Evolutionary conservation across 1,140 invertebrate species (phyloP), one percentile per base, ranked within the genome.

Genomic region (Penaeus indicus): DNA sequence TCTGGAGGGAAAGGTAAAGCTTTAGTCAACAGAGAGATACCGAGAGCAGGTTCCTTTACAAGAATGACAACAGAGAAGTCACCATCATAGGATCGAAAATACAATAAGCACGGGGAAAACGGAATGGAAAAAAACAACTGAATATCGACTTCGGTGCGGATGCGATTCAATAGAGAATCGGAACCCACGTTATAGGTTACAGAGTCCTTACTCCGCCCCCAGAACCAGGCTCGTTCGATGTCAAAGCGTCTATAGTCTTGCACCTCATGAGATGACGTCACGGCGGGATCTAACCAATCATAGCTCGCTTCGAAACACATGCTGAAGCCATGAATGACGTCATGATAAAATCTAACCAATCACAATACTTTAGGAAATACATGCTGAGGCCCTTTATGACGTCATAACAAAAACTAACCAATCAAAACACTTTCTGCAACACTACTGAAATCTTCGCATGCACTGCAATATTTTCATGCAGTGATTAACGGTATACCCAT

Each of bases 81-180:
- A 84, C 82, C 82, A 84, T 84, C 82, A 84, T 84, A 84, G 69
- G 82, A 84, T 84, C 82, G 82, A 84, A 84, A 84, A 69, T 84
- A 84, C 63, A 84, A 84, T 84, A 84, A 84, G 69, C 82, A 69
- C 82, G 16, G 38, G 69, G 38, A 84, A 4, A 42, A 47, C 63
- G 82, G 42, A 54, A 38, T 22, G 42, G 42, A 67, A 22, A n/a
- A 10, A 16, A 42, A 84, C 63, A 69, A 54, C 42, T 42, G 38
- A 84, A 64, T 38, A 47, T 84, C 82, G 63, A 25, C 32, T 19
- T n/a, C 25, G 13, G 27, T 8, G 27, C 72, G 27, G 69, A 75
- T 32, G n/a, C 69, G 69, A 27, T 16, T 75, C 38, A 5, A 10
- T 75, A 75, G 21, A 62, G 47, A 8, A 32, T 16, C 10, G 25